A percentile compares a stretch with the other conserved stretches of the same genome.
Conservation (phyloP, 2,113 vertebrate species). For the Tragelaphus imberbis region DNA sequence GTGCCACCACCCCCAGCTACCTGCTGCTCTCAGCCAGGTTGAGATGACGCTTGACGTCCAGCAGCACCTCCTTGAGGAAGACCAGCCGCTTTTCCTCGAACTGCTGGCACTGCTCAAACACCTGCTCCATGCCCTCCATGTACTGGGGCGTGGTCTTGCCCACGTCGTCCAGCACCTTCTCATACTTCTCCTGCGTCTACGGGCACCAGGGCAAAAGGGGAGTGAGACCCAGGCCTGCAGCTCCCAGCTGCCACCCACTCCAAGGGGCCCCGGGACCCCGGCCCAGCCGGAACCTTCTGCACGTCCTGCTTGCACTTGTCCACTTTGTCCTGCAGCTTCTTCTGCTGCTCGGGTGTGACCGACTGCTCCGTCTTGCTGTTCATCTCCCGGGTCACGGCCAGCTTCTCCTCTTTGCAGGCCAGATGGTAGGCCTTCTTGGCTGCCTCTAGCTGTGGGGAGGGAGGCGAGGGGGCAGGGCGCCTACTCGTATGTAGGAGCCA, state of each 20-base stretch:
- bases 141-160: constrained; percentile 94
- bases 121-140: constrained; percentile 97
- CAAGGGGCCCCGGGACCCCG: fast-evolving
- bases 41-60: constrained; percentile 97
- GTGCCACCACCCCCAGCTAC: constrained; percentile 66
- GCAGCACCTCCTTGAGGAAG: constrained; percentile 95
- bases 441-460: constrained; percentile 87
- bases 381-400: constrained; percentile 91
- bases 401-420: constrained; percentile 98
- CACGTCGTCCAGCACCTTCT: constrained; percentile 96
- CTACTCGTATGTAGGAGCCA: not conserved
- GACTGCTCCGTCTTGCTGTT: constrained; percentile 94
- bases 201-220: not conserved
- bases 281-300: constrained; percentile 85
- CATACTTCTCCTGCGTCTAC: constrained; percentile 96
- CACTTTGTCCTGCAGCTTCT: constrained; percentile 97
- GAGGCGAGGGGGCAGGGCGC: not conserved
- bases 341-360: constrained; percentile 93
- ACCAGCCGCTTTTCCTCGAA: constrained; percentile 96
- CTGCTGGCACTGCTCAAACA: constrained; percentile 98
- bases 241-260: not conserved
- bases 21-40: constrained; percentile 95
- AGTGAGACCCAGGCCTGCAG: not conserved
- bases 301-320: constrained; percentile 96
- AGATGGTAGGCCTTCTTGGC: constrained; percentile 96